Conservation (phyloP, 2,113 vertebrate genomes). For the Numenius arquata region DNA sequence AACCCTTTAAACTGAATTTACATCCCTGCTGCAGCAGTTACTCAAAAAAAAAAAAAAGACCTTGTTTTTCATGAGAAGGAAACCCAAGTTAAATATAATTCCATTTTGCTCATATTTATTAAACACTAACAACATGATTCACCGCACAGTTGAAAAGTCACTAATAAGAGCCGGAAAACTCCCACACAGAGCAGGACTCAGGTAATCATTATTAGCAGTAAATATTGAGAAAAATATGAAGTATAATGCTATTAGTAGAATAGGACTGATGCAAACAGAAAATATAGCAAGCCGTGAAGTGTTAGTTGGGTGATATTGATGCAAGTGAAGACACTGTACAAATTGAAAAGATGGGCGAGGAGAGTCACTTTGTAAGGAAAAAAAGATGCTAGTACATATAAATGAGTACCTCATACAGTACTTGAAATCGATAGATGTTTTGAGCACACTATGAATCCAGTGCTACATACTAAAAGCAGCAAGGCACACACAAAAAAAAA, state of each 20-base stretch:
- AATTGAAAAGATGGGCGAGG: not conserved
- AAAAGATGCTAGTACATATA: not conserved
- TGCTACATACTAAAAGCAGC: not conserved
- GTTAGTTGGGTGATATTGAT: not conserved
- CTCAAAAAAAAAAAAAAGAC: not conserved
- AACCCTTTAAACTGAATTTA: conserved; percentile 10
- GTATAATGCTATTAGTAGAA: not conserved
- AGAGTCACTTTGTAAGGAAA: not conserved
- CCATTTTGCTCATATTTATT: not conserved
- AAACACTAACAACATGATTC: not conserved
- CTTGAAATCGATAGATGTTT: not conserved
- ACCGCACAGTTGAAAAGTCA: not conserved
- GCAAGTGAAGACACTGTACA: not conserved
- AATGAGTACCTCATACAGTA: not conserved
- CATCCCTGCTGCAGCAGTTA: not conserved
- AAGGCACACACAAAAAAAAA: not conserved
- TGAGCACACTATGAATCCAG: not conserved
- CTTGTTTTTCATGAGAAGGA: not conserved
- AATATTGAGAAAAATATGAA: not conserved
- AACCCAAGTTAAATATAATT: not conserved
- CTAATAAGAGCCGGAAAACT: conserved; percentile 6
- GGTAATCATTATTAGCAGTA: conserved; percentile 7
- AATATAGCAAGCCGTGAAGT: not conserved
- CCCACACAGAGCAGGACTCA: not conserved
- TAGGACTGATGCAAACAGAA: not conserved